Evolutionary conservation across 1,140 invertebrate species (phyloP), one percentile per base, ranked within the genome.

Genomic region (Sinella curviseta): DNA sequence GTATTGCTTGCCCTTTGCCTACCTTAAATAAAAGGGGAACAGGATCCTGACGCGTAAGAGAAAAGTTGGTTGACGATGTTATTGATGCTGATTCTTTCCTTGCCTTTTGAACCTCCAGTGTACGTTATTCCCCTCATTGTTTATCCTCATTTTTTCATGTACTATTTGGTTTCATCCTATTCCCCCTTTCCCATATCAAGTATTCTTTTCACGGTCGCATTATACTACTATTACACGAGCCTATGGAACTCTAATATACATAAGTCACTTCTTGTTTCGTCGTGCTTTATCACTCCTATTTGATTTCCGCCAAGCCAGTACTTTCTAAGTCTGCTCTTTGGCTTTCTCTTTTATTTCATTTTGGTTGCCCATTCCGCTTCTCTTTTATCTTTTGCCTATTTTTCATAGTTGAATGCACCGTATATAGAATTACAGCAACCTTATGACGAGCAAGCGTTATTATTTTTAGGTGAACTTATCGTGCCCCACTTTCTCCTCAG

Each of bases 71-170:
- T n/a, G n/a, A n/a, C 14, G 24, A 60, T 24, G 55, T 60, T 60
- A 60, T 60, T 60, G 55, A 60, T 14, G 55, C 55, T 60, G 55
- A 60, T 60, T 60, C 55, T 26, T 26, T 60, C 55, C 24, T 60
- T 26, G 12, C 24, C 14, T n/a, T n/a, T 60, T 60, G 8, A 17
- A 4, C 55, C n/a, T 4, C n/a, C 8, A 4, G 24, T 60, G 55
- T 4, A 24, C 55, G n/a, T 60, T 24, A 12, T 26, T n/a, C 3
- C 24, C 55, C 55, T 60, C 24, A 24, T 60, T 60, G 12, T 60
- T 24, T 8, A 4, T 60, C 24, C 24, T 60, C 24, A 60, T 60
- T 60, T 60, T 14, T n/a, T n/a, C n/a, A n/a, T n/a, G n/a, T n/a
- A n/a, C n/a, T n/a, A n/a, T n/a, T n/a, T n/a, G n/a, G n/a, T n/a